Percentiles rank a stretch among this genome's conserved stretches.
These are phyloP conservation scores for Corydoras sp. DNA, from an alignment of 2,113 vertebrate genomes.

Conservation along the genomic window DNA sequence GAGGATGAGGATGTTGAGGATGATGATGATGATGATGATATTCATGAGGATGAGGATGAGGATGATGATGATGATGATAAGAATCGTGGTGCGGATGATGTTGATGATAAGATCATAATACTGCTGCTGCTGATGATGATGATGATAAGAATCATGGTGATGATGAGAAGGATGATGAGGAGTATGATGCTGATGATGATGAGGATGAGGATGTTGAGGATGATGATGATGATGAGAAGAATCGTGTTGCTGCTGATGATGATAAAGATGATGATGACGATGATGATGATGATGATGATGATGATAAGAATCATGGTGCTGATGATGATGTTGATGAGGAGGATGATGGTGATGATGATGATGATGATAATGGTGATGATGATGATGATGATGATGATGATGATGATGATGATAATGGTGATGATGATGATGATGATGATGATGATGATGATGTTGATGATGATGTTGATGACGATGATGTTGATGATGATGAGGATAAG, in stretches of 20 bases:
- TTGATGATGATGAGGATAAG: neutral
- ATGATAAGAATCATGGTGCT: neutral
- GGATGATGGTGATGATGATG: neutral
- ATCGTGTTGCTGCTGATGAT: no score
- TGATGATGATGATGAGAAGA: conserved; percentile 8
- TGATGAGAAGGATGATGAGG: no score
- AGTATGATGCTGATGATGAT: no score
- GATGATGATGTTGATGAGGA: no score
- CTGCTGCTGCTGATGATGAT: no score
- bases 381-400: conserved; percentile 13
- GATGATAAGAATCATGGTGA: no score
- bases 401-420: neutral
- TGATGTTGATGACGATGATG: neutral
- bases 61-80: no score
- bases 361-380: neutral
- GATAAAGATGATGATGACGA: neutral
- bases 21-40: no score
- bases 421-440: conserved; percentile 1
- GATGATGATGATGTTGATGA: neutral
- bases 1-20: no score
- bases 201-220: neutral
- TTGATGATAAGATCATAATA: no score
- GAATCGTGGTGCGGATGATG: no score
- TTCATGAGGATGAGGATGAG: no score
- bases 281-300: conserved; percentile 9